Conservation (phyloP, 2,797 vertebrate species). For the Falco cherrug region DNA sequence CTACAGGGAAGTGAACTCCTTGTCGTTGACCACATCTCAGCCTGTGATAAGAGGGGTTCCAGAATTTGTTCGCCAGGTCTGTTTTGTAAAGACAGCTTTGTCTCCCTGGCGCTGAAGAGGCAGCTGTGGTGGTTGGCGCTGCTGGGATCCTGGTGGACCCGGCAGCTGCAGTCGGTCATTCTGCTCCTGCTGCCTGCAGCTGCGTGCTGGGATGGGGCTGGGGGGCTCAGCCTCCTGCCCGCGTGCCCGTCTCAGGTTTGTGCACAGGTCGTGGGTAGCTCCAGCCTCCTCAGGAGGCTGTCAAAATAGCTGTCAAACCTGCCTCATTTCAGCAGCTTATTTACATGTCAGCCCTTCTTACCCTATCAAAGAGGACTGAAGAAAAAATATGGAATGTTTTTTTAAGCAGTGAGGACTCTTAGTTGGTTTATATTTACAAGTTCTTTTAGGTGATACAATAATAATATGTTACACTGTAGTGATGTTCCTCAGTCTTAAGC, state of each 20-base stretch:
- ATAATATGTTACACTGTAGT: background rate
- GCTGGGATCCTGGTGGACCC: background rate
- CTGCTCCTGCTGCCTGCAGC: background rate
- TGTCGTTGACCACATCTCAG: background rate
- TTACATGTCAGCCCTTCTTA: background rate
- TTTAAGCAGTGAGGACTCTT: background rate
- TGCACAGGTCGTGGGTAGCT: background rate
- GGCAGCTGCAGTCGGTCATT: rapidly evolving
- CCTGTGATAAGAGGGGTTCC: background rate
- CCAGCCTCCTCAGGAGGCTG: background rate
- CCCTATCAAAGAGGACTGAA: background rate
- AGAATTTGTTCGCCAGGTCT: background rate
- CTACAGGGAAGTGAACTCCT: background rate
- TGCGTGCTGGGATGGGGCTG: no score
- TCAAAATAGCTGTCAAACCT: background rate
- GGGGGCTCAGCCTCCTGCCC: background rate
- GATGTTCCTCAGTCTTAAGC: background rate
- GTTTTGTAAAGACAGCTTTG: background rate
- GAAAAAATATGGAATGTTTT: background rate
- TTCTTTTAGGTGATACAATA: background rate
- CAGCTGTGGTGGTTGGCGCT: rapidly evolving
- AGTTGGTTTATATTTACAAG: background rate
- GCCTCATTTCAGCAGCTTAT: background rate
- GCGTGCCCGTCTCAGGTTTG: rapidly evolving
- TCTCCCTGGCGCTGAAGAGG: background rate